Evolutionary conservation across 1,140 invertebrate genomes (phyloP), one percentile per base, ranked within the genome.

Genomic region (Caerostris extrusa): DNA sequence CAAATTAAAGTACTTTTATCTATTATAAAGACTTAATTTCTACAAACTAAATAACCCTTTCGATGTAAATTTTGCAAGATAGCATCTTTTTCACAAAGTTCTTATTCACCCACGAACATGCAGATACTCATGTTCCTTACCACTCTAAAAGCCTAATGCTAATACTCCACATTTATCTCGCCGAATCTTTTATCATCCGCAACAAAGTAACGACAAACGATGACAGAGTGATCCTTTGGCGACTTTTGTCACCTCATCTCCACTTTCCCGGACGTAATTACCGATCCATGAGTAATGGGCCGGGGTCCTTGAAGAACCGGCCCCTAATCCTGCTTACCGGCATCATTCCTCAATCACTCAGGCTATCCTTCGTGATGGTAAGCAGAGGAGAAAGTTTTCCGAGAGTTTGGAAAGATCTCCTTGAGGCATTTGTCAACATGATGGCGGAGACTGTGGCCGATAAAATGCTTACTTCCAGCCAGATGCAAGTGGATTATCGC

Each of bases 281-380:
- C 71, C 50, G 34, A 77, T 77, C 71, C 71, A 3, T 77, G 71
- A 77, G 71, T 77, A 50, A 77, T 77, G 71, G 19, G 5, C 53
- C 50, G 34, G 71, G 71, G 17, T 12, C 34, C 71, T 77, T 77
- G 71, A 77, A 77, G 71, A 77, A 77, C 53, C 71, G 34, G 10
- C 71, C 34, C 12, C 34, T 77, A 77, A 77, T 77, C 71, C 34
- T 34, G 19, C 71, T 77, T 77, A 77, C 71, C 71, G 71, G 6
- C 53, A 77, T 77, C 71, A 77, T 77, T 77, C 34, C 71, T 77
- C 71, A 77, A 77, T 77, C 71, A 77, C 53, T 77, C 34, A 77
- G 10, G 10, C 61, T 64, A 10, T 17, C 61, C 61, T 64, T 17
- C 17, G 61, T 64, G 71, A 50, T 53, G 71, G 53, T 77, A 77